These are phyloP conservation scores for Poeciliopsis gracilis DNA, from an alignment of 2,797 vertebrate genomes.

Conservation along the genomic window DNA sequence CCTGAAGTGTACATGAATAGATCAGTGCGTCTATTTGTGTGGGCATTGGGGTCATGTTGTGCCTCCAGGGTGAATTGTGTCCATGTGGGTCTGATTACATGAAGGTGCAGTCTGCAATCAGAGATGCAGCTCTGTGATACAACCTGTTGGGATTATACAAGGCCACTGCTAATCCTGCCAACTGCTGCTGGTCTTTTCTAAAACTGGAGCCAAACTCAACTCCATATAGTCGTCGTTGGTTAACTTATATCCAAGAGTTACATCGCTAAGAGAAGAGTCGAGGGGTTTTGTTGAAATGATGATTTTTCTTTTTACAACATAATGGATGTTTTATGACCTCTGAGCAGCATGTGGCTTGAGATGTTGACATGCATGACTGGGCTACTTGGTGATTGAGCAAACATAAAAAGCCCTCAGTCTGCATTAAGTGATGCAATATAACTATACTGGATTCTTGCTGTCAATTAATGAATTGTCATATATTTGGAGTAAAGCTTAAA, in stretches of 20 bases:
- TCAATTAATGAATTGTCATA: background rate
- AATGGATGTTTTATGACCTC: conserved; percentile 35
- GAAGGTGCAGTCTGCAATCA: conserved; percentile 50
- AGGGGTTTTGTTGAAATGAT: conserved; percentile 7
- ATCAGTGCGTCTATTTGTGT: conserved; percentile 32
- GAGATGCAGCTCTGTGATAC: conserved; percentile 39
- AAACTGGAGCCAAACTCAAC: conserved; percentile 18
- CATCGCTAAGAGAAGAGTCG: background rate
- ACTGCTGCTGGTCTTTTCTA: conserved; percentile 19
- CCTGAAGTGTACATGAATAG: conserved; percentile 35
- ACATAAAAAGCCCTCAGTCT: conserved; percentile 5
- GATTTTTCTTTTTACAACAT: conserved; percentile 20
- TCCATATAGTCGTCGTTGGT: conserved; percentile 8
- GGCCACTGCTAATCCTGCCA: conserved; percentile 45
- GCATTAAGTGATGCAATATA: conserved; percentile 2
- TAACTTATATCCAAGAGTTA: conserved; percentile 3
- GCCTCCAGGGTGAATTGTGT: conserved; percentile 32
- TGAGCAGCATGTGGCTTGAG: conserved; percentile 14
- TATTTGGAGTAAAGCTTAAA: background rate
- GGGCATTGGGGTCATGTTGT: conserved; percentile 47
- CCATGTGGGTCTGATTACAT: conserved; percentile 54
- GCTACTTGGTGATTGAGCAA: conserved; percentile 11
- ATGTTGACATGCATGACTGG: conserved; percentile 19
- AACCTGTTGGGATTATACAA: conserved; percentile 46
- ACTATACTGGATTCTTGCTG: background rate